These are phyloP conservation scores for Malacoraja senta DNA, from an alignment of 2,797 vertebrate species.

Conservation along the genomic window DNA sequence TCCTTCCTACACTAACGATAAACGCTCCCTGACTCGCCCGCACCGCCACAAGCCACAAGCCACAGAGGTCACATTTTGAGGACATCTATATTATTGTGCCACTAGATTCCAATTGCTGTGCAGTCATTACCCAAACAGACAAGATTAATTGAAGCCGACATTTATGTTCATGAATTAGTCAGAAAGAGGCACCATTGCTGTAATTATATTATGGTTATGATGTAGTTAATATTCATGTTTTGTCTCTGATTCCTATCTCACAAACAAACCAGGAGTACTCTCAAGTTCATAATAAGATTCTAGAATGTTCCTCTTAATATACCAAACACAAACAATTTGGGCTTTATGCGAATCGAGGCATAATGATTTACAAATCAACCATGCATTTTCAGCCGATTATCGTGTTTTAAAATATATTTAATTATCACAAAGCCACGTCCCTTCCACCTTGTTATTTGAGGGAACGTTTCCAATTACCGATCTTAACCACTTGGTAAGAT, in stretches of 20 bases:
- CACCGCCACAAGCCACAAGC: not conserved
- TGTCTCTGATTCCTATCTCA: not conserved
- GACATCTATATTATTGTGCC: not conserved
- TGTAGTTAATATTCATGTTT: conserved; percentile 16
- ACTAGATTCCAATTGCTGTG: not conserved
- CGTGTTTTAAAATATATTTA: too few species aligned
- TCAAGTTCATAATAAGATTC: not conserved
- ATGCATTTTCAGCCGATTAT: conserved; percentile 2
- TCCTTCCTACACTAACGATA: not conserved
- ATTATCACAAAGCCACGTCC: not conserved
- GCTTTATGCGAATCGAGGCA: not conserved
- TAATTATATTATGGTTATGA: conserved; percentile 22
- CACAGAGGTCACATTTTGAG: not conserved
- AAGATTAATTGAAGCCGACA: not conserved
- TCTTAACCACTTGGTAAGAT: not conserved
- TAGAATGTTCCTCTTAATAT: not conserved
- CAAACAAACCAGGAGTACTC: not conserved
- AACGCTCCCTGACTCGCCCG: too few species aligned
- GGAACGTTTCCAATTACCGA: not conserved
- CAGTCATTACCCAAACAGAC: not conserved
- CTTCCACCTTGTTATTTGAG: not conserved
- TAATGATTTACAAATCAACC: not conserved
- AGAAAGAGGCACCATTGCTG: not conserved
- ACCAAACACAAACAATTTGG: not conserved
- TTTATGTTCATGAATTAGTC: conserved; percentile 28